Conservation (phyloP, 1,140 invertebrate genomes). For the Drosophila burlai region DNA sequence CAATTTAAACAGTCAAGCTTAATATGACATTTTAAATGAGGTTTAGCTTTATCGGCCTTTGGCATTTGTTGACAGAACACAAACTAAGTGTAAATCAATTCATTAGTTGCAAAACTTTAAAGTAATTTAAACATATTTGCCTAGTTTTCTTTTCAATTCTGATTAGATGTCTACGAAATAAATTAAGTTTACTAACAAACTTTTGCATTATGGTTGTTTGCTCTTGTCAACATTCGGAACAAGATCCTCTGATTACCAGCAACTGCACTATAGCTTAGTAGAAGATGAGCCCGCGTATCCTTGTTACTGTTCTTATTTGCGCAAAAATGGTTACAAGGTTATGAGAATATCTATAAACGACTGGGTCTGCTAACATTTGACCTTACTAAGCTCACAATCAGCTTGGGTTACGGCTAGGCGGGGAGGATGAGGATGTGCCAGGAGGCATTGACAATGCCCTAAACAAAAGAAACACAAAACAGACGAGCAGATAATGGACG, state of each 20-base stretch:
- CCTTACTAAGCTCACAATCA: constrained; percentile 56
- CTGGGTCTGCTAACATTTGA: constrained; percentile 64
- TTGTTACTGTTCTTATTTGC: constrained; percentile 46
- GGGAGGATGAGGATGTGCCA: constrained; percentile 21
- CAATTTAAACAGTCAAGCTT: neutral
- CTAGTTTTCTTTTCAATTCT: neutral
- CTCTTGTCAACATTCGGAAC: constrained; percentile 1
- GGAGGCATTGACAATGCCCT: constrained; percentile 68
- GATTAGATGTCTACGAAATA: neutral
- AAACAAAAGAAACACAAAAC: constrained; percentile 63
- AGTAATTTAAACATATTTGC: neutral
- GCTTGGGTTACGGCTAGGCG: constrained; percentile 16
- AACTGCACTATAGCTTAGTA: neutral
- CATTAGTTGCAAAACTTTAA: neutral
- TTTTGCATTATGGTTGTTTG: neutral
- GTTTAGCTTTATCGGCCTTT: neutral
- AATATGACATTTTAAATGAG: neutral
- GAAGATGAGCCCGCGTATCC: constrained; percentile 15
- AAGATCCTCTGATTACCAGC: constrained; percentile 4
- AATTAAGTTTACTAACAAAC: neutral
- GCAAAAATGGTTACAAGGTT: constrained; percentile 74
- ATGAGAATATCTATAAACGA: constrained; percentile 57
- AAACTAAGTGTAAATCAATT: too few relatives aligned
- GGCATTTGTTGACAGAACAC: neutral
- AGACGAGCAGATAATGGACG: constrained; percentile 65